phyloP scores from a whole-genome alignment of 1,140 invertebrate species.

The Diachasmimorpha longicaudata region DNA sequence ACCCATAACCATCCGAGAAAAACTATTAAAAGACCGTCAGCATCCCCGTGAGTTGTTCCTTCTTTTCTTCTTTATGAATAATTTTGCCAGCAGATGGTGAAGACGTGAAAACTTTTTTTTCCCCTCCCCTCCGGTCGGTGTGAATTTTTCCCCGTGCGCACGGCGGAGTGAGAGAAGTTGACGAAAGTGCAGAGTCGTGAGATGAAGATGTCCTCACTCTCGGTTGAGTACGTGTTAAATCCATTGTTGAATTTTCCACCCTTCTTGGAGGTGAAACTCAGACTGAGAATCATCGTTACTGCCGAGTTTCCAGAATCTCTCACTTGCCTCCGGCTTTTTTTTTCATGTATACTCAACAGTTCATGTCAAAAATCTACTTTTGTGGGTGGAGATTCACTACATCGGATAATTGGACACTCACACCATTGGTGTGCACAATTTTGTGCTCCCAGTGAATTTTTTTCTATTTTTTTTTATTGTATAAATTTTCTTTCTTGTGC shows the following conservation, averaged over 20 bases:
- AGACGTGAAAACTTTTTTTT: neutral
- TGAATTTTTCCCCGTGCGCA: neutral
- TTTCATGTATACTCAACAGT: neutral
- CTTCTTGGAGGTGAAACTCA: neutral
- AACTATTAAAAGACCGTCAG: neutral
- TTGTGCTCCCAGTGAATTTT: neutral
- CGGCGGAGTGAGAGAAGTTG: neutral
- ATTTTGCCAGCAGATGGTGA: neutral
- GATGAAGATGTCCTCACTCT: neutral
- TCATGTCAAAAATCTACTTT: neutral
- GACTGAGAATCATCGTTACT: neutral
- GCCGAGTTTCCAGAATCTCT: neutral
- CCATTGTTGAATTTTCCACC: neutral
- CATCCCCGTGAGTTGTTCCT: neutral
- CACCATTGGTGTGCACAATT: neutral
- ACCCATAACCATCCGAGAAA: neutral
- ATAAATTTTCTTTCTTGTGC: neutral
- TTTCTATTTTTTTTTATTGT: neutral
- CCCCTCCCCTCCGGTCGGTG: neutral
- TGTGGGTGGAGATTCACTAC: slow-evolving; percentile 3
- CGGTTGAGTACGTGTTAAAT: neutral
- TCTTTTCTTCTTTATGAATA: neutral
- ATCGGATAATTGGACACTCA: slow-evolving; percentile 21
- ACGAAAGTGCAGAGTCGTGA: neutral
- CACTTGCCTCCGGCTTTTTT: neutral